Base-by-base conservation (phyloP, 1,140 invertebrate genomes). In the Phortica variegata region DNA sequence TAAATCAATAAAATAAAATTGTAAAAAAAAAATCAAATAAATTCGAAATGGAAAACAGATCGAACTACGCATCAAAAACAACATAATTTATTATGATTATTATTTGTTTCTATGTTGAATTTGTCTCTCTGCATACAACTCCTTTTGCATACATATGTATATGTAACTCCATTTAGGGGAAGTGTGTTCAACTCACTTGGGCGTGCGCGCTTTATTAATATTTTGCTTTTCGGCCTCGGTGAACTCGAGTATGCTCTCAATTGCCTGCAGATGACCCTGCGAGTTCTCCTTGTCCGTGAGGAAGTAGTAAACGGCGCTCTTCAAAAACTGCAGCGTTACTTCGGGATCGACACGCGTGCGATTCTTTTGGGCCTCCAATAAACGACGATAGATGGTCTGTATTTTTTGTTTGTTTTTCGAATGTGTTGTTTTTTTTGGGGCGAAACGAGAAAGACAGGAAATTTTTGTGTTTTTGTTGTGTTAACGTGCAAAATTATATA, bases 231-330 rank as follows among this genome's bases (percentile, higher is more conserved):
- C 88, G 23, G 79, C 80, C 20, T 88, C 84, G 18, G 83, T 85
- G 63, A 89, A 91, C 16, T 87, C 89, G 52, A 93, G 77, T 58
- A 93, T 92, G 75, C 89, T 92, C 73, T 91, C 87, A 55, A 93
- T 92, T 21, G 89, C 90, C 59, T 86, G 87, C 16, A 92, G 77
- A 73, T 93, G 90, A 9, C 87, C 88, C 57, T 87, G 84, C 48
- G 86, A 85, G 68, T 91, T 93, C 61, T 91, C 89, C 56, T 86
- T 87, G 68, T 93, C 89, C 0, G 89, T 92, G 34, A 93, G 79
- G 70, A 92, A 92, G 72, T 93, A 92, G 70, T 91, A 93, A 59
- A 93, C 83, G n/a, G 90, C 89, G 45, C 89, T 91, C 77, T 91
- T 92, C 43, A 93, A 80, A 77, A 93, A 93, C 72, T 91, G 88